A percentile compares a stretch with the other conserved stretches of the same genome.
These are phyloP conservation scores for Coleophora flavipennella DNA, from an alignment of 2,888 invertebrate species.

Conservation along the genomic window DNA sequence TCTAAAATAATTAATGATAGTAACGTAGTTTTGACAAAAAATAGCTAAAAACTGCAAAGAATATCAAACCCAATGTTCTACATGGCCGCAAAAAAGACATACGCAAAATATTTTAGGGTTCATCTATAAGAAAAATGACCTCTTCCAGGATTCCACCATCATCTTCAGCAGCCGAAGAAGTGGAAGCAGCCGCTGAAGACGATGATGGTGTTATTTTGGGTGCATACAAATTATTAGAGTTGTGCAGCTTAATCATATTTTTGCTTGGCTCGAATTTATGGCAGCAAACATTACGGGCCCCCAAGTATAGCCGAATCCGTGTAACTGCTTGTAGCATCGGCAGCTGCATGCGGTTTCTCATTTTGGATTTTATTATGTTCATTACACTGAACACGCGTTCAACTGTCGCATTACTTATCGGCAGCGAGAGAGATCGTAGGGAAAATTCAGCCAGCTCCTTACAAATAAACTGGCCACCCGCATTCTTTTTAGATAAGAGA, in stretches of 20 bases:
- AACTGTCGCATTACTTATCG: too few species aligned
- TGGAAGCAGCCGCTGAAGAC: not conserved
- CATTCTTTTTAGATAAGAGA: too few species aligned
- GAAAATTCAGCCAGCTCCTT: not conserved
- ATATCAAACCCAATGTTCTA: too few species aligned
- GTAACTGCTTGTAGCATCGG: constrained; percentile 1
- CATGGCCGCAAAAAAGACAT: too few species aligned
- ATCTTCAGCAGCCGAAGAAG: not conserved
- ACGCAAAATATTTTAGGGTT: not conserved
- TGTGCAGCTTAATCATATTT: not conserved
- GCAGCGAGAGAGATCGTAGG: not conserved
- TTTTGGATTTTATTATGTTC: too few species aligned
- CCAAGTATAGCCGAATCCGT: not conserved
- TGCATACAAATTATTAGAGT: not conserved
- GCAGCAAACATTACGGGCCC: not conserved
- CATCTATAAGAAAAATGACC: not conserved
- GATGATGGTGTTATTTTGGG: not conserved
- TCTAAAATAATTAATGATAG: too few species aligned
- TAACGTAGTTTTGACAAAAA: too few species aligned
- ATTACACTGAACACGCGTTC: too few species aligned
- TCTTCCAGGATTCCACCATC: not conserved
- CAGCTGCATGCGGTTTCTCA: too few species aligned
- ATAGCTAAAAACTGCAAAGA: too few species aligned
- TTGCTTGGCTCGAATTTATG: not conserved
- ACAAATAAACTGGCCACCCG: not conserved